Conservation (phyloP, 2,113 vertebrate species). For the Scartelaos histophorus region DNA sequence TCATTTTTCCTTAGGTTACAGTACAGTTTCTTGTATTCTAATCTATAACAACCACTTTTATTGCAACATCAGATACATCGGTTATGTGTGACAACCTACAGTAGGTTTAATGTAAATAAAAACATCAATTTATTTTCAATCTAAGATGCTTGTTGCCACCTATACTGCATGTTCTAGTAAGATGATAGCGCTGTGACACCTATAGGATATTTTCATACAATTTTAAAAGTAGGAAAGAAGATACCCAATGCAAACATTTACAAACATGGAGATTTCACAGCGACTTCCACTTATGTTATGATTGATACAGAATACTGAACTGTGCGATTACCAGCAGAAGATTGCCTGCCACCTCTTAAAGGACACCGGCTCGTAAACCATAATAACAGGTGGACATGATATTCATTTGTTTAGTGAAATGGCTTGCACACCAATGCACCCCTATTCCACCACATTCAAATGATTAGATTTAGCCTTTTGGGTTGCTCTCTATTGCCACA, state of each 20-base stretch:
- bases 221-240: too few species aligned
- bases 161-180: too few species aligned
- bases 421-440: conserved; percentile 33
- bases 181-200: too few species aligned
- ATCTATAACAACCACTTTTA: background rate
- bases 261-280: background rate
- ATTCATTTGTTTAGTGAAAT: conserved; percentile 28
- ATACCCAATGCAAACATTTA: background rate
- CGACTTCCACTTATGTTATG: background rate
- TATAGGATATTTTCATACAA: too few species aligned
- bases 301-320: background rate
- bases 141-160: background rate
- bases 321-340: conserved; percentile 44
- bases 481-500: conserved; percentile 67
- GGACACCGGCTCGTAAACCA: conserved; percentile 54
- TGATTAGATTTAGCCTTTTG: conserved; percentile 78
- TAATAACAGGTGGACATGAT: conserved; percentile 5
- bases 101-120: background rate
- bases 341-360: conserved; percentile 58
- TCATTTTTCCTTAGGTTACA: background rate
- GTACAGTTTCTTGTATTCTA: background rate
- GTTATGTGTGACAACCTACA: background rate
- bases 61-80: background rate
- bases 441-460: conserved; percentile 75
- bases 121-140: background rate